Evolutionary conservation across 2,888 invertebrate species (phyloP), one percentile per base, ranked within the genome.

Genomic region (Hirtodrosophila confusa): DNA sequence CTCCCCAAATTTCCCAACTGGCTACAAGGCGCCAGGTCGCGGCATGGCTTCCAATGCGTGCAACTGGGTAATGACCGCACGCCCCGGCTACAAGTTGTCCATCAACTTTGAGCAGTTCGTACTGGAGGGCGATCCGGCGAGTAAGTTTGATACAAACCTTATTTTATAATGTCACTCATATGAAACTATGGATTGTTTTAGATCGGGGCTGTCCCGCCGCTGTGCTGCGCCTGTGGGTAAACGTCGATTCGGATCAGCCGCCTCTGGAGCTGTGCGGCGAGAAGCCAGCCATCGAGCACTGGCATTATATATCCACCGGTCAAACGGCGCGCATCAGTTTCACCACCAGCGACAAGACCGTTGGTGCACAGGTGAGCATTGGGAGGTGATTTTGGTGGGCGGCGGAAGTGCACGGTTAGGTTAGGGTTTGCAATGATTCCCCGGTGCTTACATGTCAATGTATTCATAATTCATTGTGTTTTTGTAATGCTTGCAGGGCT

Each of bases 11-110:
- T 98, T 95, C 93, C 98, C 98, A 53, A 94, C 94, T 66, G 96
- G 97, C 86, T 99, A 99, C 92, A 96, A 96, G 89, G 95, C 96
- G 47, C 97, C 97, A 2, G 93, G 94, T 43, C 94, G 94, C 76
- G 95, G 95, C 55, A 93, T 95, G 78, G 95, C 97, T 49, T 96
- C 96, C 77, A 95, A 96, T 91, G 97, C 96, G 71, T 99, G 99
- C 93, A 98, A 99, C 92, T 99, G 99, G 99, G 96, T 96, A 91
- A 96, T 99, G 90, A 95, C 94, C 70, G 98, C 97, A 65, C 94
- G 96, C 78, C 95, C 96, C 33, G 95, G 95, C 84, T 96, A 97
- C 91, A 95, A 95, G 90, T 95, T 99, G 87, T 94, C 99, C 90
- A 94, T 99, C 89, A 96, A 97, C 91, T 97, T 99, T 91, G 96